Conservation (phyloP, 2,113 vertebrate species). For the Xiphorhynchus elegans region DNA sequence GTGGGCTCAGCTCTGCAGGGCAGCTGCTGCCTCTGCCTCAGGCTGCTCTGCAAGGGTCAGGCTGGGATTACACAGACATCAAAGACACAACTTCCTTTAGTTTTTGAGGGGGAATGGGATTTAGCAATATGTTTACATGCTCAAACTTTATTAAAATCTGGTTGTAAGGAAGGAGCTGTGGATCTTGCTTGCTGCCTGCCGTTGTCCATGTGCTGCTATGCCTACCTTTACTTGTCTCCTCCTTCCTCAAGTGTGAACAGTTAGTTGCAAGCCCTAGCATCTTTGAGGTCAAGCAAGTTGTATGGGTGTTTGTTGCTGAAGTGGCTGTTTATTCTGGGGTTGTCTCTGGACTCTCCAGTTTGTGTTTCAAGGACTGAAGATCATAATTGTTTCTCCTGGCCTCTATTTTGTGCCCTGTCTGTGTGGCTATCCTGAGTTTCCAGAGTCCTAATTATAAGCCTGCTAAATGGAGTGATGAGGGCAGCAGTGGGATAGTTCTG, state of each 20-base stretch:
- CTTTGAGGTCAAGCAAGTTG: neutral
- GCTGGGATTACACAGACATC: neutral
- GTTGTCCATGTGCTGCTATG: fast-evolving
- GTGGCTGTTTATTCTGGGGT: neutral
- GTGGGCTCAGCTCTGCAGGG: neutral
- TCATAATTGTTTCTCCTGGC: neutral
- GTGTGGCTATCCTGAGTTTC: neutral
- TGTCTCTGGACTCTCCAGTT: neutral
- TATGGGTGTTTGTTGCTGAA: neutral
- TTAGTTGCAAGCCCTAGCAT: neutral
- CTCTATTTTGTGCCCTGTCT: neutral
- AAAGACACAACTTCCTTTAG: neutral
- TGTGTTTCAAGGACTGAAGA: neutral
- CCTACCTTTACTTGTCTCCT: neutral
- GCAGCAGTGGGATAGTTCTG: neutral
- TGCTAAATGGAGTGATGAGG: neutral
- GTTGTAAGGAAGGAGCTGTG: neutral
- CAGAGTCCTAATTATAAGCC: neutral
- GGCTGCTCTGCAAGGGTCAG: neutral
- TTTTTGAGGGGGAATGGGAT: neutral
- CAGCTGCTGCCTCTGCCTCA: neutral
- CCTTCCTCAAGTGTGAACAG: neutral
- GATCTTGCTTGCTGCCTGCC: neutral
- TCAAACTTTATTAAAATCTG: neutral
- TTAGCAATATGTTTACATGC: neutral